Conservation (phyloP, 2,888 invertebrate genomes). For the Bellardia pandia region DNA sequence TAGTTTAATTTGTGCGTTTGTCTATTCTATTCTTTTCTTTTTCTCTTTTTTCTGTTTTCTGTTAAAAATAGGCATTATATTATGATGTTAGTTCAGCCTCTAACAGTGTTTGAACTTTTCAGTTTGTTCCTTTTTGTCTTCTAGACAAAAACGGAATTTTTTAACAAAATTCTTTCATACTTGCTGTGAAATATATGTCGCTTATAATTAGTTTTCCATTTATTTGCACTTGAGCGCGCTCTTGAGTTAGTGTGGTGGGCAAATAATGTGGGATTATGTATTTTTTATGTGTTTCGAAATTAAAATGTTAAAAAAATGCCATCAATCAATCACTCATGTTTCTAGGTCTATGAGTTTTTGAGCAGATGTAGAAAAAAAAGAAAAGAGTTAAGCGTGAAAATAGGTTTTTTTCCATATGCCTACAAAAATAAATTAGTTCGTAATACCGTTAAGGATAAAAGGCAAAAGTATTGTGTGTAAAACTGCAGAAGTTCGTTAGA, state of each 20-base stretch:
- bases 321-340: slow-evolving; percentile 16
- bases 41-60: not conserved
- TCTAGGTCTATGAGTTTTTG: not conserved
- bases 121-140: not conserved
- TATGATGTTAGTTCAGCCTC: not conserved
- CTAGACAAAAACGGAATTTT: not conserved
- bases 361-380: not conserved
- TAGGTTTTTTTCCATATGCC: not conserved
- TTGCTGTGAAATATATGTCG: not conserved
- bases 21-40: not conserved
- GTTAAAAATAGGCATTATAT: slow-evolving; percentile 14
- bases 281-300: not conserved
- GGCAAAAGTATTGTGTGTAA: not conserved
- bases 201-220: slow-evolving; percentile 59
- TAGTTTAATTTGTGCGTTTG: slow-evolving; percentile 28
- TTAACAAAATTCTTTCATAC: not conserved
- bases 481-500: not conserved
- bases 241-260: not conserved
- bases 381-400: not conserved
- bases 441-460: not conserved
- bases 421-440: not conserved
- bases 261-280: not conserved
- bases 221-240: slow-evolving; percentile 29
- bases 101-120: not conserved
- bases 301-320: slow-evolving; percentile 22